Base-by-base conservation (phyloP, 2,888 invertebrate genomes). In the Bombylius major region DNA sequence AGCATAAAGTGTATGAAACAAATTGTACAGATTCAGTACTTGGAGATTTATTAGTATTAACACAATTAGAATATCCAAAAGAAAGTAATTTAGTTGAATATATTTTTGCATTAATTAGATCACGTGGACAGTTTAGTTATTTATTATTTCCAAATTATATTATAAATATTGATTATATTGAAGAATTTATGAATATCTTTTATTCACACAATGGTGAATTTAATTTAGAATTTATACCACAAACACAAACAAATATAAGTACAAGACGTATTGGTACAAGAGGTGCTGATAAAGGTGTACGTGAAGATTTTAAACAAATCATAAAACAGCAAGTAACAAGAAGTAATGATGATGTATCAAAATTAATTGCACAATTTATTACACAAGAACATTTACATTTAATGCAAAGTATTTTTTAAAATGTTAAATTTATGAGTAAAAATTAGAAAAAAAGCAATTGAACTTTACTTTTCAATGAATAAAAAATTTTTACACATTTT, bases 271-370 rank as follows among this genome's bases (percentile, higher is more conserved):
- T 95, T 63, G 86, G 90, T 5, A 95, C 95, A 1, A 79, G 96
- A 56, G 94, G 95, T 9, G 89, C 93, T 31, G 94, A 95, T 70
- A 93, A 94, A 76, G 94, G 92, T 4, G 91, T 89, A 0, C 87
- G 90, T 65, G 94, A 95, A 73, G 95, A 95, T 71, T 89, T 95
- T 61, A 88, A 86, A 67, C 84, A 84, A 67, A 84, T 91, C 3
- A 89, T 95, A 78, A 86, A 87, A 69, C 83, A 87, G 60, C 94
- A 96, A 76, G 86, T 93, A 53, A 79, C 84, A 3, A 78, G 90
- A 62, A 83, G 86, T 63, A 84, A 87, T 68, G 93, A 93, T 70
- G 83, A 86, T 59, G 70, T 92, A 47, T 11, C 39, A 39, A 39
- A 7, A 11, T 72, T 91, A 55, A 78, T 93, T 61, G 81, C 85